Conservation (phyloP, 2,797 vertebrate genomes). For the Remorina albescens region DNA sequence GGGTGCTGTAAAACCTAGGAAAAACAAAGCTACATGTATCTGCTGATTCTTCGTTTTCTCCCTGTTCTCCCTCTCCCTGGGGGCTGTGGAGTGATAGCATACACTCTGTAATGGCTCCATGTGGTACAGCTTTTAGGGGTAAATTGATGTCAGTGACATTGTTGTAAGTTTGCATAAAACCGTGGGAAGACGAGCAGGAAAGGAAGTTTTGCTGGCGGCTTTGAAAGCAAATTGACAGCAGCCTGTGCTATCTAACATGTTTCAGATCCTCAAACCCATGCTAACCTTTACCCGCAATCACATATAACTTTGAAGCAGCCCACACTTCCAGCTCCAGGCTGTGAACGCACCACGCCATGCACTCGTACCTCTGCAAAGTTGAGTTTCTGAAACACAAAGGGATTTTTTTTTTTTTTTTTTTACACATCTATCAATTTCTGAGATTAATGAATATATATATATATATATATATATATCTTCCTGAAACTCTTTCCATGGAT, state of each 20-base stretch:
- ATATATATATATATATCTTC: neutral
- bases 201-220: constrained; percentile 59
- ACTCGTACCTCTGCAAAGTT: constrained; percentile 32
- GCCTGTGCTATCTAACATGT: constrained; percentile 53
- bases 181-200: constrained; percentile 66
- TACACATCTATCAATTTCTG: constrained; percentile 21
- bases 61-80: constrained; percentile 51
- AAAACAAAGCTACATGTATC: constrained; percentile 67
- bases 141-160: constrained; percentile 82
- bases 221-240: constrained; percentile 69
- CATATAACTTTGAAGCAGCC: constrained; percentile 57
- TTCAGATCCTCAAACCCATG: constrained; percentile 61
- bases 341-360: constrained; percentile 28
- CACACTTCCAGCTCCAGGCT: constrained; percentile 51
- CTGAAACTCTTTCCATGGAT: constrained; percentile 18
- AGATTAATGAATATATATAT: constrained; percentile 28
- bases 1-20: constrained; percentile 41
- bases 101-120: constrained; percentile 62
- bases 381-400: constrained; percentile 19
- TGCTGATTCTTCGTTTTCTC: constrained; percentile 72
- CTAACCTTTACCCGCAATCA: constrained; percentile 71
- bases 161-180: constrained; percentile 78
- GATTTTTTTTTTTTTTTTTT: constrained; percentile 1
- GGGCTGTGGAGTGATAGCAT: constrained; percentile 62
- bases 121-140: constrained; percentile 71